phyloP scores from a whole-genome alignment of 2,888 invertebrate species.

The Chirona hameri region DNA sequence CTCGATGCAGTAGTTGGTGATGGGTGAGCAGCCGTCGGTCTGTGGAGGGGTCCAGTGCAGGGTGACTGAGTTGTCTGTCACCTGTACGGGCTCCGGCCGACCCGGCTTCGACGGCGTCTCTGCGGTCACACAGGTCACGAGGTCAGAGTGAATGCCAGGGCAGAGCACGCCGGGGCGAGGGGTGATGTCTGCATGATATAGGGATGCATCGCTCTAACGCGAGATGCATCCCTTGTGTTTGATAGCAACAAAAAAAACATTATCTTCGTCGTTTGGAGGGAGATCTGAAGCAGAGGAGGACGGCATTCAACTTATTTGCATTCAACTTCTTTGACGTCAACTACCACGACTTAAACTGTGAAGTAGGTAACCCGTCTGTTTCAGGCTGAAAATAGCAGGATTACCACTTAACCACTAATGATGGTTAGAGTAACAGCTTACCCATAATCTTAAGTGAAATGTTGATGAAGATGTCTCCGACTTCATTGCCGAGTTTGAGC shows the following conservation, averaged over 20 bases:
- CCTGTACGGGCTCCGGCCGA: slow-evolving; percentile 55
- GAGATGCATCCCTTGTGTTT: neutral
- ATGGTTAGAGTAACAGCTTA: slow-evolving; percentile 48
- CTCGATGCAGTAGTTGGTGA: slow-evolving; percentile 79
- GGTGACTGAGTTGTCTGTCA: slow-evolving; percentile 68
- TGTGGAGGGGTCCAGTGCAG: slow-evolving; percentile 80
- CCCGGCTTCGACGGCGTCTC: slow-evolving; percentile 68
- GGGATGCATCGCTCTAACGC: too few relatives aligned
- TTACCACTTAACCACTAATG: too few relatives aligned
- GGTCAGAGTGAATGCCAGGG: too few relatives aligned
- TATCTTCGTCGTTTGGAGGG: too few relatives aligned
- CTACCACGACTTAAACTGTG: too few relatives aligned
- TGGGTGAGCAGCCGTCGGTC: slow-evolving; percentile 79
- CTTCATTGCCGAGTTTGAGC: slow-evolving; percentile 67
- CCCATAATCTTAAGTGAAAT: slow-evolving; percentile 69
- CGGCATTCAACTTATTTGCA: too few relatives aligned
- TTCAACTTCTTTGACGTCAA: too few relatives aligned
- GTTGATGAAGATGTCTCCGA: slow-evolving; percentile 67
- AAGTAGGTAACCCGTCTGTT: too few relatives aligned
- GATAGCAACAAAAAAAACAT: neutral
- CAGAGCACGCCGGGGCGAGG: too few relatives aligned
- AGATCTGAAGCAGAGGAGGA: too few relatives aligned
- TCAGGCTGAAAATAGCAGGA: too few relatives aligned
- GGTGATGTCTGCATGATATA: too few relatives aligned
- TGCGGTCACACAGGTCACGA: slow-evolving; percentile 44